phyloP scores from a whole-genome alignment of 2,797 vertebrate species.

The Tadarida brasiliensis region DNA sequence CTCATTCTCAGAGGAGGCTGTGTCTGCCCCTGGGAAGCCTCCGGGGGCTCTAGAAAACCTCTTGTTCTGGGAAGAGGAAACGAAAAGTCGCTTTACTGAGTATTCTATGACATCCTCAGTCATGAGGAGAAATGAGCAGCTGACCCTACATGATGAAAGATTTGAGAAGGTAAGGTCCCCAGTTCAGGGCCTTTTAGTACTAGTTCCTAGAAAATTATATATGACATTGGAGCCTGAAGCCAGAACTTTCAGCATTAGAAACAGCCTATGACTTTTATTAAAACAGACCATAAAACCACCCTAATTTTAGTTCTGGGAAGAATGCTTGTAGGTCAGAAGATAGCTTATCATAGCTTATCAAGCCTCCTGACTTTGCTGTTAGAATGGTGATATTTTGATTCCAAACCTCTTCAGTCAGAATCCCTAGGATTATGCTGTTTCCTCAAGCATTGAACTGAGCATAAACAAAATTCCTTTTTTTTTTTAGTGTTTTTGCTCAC shows the following conservation, averaged over 20 bases:
- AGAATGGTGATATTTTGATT: slow-evolving; percentile 38
- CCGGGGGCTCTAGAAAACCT: slow-evolving; percentile 83
- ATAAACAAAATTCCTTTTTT: slow-evolving; percentile 24
- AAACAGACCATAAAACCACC: background rate
- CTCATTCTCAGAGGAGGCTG: slow-evolving; percentile 87
- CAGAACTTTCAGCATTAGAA: background rate
- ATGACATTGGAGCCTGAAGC: background rate
- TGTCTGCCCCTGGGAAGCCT: background rate
- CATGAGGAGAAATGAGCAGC: slow-evolving; percentile 96
- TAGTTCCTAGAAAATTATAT: background rate
- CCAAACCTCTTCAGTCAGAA: background rate
- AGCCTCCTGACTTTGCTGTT: background rate
- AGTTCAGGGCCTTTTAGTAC: background rate
- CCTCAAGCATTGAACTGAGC: background rate
- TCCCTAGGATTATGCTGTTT: background rate
- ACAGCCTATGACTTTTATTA: background rate
- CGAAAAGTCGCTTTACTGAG: slow-evolving; percentile 96
- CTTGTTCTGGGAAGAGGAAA: slow-evolving; percentile 95
- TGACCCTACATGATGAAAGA: slow-evolving; percentile 95
- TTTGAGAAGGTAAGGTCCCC: slow-evolving; percentile 94
- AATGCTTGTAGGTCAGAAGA: background rate
- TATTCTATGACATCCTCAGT: slow-evolving; percentile 97
- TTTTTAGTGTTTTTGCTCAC: background rate
- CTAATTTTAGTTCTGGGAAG: slow-evolving; percentile 24
- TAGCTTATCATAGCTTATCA: background rate